Base-by-base conservation (phyloP, 1,140 invertebrate genomes). In the Eurosta solidaginis region DNA sequence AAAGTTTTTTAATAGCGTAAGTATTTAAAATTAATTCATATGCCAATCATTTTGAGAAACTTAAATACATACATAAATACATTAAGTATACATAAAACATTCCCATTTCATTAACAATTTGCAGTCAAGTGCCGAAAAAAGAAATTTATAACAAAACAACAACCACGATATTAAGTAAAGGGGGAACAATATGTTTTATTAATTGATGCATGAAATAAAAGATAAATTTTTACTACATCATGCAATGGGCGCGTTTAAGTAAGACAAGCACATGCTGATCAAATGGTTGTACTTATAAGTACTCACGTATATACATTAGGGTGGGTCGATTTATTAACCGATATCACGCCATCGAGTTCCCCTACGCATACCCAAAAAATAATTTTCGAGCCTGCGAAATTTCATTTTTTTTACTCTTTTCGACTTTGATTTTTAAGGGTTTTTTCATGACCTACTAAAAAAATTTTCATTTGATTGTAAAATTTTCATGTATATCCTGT, bases 141-240 rank as follows among this genome's bases (percentile, higher is more conserved):
- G 25, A 52, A 20, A n/a, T 12, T 12, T 10, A 54, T 20, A 25
- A 10, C n/a, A 54, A 54, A 27, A 25, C 50, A 54, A 29, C 20
- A 40, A 9, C 14, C 22, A 40, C 29, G 22, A 40, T 20, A 40
- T 40, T 17, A 68, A 68, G 12, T 20, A 1, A 22, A 68, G 59
- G 17, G 27, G 50, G 12, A 68, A 40, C 36, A 68, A n/a, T n/a
- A n/a, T n/a, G n/a, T 40, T 40, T 40, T 68, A 68, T 68, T 68
- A 68, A 68, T 68, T 68, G 59, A 68, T 68, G 59, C 59, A 36
- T 20, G 59, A 68, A 42, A 68, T 68, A 68, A 68, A 68, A 68
- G 59, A 68, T 68, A 68, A 29, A 68, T 36, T 68, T 68, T 40
- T 25, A 68, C 29, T 1, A 68, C 33, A 68, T 40, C 49, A 52